Conservation (phyloP, 2,888 invertebrate species). For the Arenicola marina region DNA sequence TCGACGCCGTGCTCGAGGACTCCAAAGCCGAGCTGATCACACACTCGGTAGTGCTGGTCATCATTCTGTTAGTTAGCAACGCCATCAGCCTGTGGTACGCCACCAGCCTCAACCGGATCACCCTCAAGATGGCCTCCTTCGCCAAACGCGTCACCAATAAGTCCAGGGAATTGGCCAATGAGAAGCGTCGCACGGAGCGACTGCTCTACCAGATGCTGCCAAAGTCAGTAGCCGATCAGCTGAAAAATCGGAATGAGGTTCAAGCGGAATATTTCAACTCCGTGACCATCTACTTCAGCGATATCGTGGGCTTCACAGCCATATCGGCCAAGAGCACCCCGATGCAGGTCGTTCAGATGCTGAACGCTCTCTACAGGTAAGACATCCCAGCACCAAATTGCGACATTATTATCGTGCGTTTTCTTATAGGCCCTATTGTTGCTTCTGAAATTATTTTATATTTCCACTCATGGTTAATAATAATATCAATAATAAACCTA, state of each 20-base stretch:
- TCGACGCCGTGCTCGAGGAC: slow-evolving; percentile 1
- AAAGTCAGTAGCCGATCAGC: too few species aligned
- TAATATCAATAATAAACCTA: too few species aligned
- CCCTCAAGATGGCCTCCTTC: neutral
- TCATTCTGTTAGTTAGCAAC: slow-evolving; percentile 8
- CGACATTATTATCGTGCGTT: too few species aligned
- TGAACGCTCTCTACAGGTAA: neutral
- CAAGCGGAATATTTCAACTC: too few species aligned
- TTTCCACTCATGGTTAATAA: too few species aligned
- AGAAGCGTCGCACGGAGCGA: too few species aligned
- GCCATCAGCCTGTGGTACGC: slow-evolving; percentile 18
- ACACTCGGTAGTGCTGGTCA: slow-evolving; percentile 11
- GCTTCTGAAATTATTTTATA: too few species aligned
- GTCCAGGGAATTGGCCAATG: neutral
- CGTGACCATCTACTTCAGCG: slow-evolving; percentile 9
- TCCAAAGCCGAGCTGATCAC: slow-evolving; percentile 2
- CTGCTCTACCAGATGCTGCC: too few species aligned
- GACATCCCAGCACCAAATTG: too few species aligned
- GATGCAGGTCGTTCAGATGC: neutral
- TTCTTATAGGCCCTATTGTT: too few species aligned
- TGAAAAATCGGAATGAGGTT: too few species aligned
- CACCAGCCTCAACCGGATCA: slow-evolving; percentile 4
- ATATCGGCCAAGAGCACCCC: too few species aligned
- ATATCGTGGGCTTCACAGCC: slow-evolving; percentile 10
- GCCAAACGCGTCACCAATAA: neutral